phyloP scores from a whole-genome alignment of 2,888 invertebrate species.

The Drosophila koepferae region DNA sequence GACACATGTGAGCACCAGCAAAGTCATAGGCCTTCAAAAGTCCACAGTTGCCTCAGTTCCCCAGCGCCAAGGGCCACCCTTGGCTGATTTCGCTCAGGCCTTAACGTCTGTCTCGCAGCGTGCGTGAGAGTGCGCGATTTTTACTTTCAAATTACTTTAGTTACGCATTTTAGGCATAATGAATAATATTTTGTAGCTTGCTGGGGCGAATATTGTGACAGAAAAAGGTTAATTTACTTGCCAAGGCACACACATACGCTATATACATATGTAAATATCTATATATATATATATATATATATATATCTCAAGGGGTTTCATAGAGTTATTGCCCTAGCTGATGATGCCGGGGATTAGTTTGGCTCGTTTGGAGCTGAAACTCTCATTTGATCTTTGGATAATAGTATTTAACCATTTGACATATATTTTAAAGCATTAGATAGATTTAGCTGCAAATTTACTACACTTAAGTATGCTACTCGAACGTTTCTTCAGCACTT shows the following conservation, averaged over 20 bases:
- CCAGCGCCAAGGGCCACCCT: neutral
- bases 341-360: constrained; percentile 7
- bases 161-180: constrained; percentile 78
- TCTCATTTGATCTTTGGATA: neutral
- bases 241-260: constrained; percentile 15
- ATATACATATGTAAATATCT: neutral
- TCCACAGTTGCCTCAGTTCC: neutral
- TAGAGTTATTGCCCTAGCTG: constrained; percentile 42
- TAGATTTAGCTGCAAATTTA: neutral
- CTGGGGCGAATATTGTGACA: constrained; percentile 28
- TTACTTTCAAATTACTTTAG: constrained; percentile 76
- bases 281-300: constrained; percentile 10
- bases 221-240: constrained; percentile 60
- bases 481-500: too few relatives aligned
- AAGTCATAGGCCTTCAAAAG: constrained; percentile 20
- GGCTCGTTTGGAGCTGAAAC: neutral
- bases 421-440: neutral
- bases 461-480: constrained; percentile 32
- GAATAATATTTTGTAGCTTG: constrained; percentile 60
- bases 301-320: constrained; percentile 51
- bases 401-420: neutral
- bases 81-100: neutral
- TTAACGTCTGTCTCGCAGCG: neutral
- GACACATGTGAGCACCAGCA: constrained; percentile 64
- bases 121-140: constrained; percentile 52